Evolutionary conservation across 1,140 invertebrate species (phyloP), one percentile per base, ranked within the genome.

Genomic region (Plutomurus gul): DNA sequence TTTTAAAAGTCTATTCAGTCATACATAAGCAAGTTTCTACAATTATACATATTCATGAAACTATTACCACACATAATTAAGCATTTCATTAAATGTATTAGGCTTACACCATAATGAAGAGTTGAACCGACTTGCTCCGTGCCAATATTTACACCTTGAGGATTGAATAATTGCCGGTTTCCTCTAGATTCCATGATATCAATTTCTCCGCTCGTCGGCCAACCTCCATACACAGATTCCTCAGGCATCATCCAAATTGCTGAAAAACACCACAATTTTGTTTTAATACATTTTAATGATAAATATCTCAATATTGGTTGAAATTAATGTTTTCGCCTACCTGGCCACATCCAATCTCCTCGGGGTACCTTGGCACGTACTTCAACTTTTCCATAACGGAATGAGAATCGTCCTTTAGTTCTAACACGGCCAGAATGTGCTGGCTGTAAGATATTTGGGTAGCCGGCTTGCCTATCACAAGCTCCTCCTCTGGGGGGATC

Each of bases 261-360:
- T 79, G 36, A 13, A 39, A 73, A 46, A 79, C n/a, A n/a, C n/a
- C n/a, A 22, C 22, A 43, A 72, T 71, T 73, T 20, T 4, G 43
- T 73, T 51, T 39, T 49, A 43, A 18, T 56, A 13, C 10, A 20
- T 33, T 11, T 36, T 10, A 30, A 46, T 75, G n/a, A n/a, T n/a
- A n/a, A n/a, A n/a, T n/a, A n/a, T n/a, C n/a, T n/a, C n/a, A n/a
- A n/a, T n/a, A n/a, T n/a, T n/a, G n/a, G n/a, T n/a, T n/a, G n/a
- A n/a, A n/a, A n/a, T n/a, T n/a, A n/a, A n/a, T n/a, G n/a, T n/a
- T n/a, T n/a, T n/a, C n/a, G n/a, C n/a, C n/a, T 91, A 74, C 90
- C 90, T 85, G 93, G 93, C 89, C 92, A 92, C 3, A 94, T 82
- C 93, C 93, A 95, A 85, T 93, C 92, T 43, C 93, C 94, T 82